Evolutionary conservation across 2,888 invertebrate genomes (phyloP).

Genomic region (Stenolophus ochropezus): DNA sequence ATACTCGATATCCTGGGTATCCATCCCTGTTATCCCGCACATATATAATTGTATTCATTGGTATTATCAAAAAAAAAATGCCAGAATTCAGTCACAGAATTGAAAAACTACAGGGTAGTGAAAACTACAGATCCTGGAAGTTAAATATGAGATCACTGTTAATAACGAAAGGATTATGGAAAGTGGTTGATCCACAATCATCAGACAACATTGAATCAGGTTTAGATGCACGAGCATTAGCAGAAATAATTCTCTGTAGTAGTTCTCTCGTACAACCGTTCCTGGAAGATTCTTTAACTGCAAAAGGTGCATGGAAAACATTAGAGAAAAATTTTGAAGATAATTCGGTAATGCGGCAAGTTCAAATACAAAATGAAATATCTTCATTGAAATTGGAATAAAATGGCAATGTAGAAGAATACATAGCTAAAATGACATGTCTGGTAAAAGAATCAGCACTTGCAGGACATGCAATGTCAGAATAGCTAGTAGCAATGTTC

Average conservation of each 20-base stretch:
- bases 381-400: not conserved
- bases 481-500: not conserved
- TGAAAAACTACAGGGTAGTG: slow-evolving; percentile 21
- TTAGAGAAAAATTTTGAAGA: too few species aligned
- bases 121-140: slow-evolving; percentile 27
- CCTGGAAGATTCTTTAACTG: not conserved
- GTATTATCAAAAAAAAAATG: too few species aligned
- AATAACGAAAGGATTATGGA: slow-evolving; percentile 14
- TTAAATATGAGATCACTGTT: slow-evolving; percentile 6
- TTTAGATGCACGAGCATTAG: not conserved
- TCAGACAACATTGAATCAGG: not conserved
- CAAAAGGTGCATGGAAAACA: not conserved
- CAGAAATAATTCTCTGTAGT: slow-evolving; percentile 1
- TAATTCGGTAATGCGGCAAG: too few species aligned
- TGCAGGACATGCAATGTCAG: slow-evolving; percentile 2
- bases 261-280: not conserved
- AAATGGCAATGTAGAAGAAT: not conserved
- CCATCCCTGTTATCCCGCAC: too few species aligned
- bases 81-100: slow-evolving; percentile 19
- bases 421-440: not conserved
- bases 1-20: too few species aligned
- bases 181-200: not conserved
- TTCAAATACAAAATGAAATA: not conserved
- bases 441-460: not conserved
- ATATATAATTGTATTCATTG: too few species aligned